Base-by-base conservation (phyloP, 2,797 vertebrate species). In the Eupleurogrammus muticus region DNA sequence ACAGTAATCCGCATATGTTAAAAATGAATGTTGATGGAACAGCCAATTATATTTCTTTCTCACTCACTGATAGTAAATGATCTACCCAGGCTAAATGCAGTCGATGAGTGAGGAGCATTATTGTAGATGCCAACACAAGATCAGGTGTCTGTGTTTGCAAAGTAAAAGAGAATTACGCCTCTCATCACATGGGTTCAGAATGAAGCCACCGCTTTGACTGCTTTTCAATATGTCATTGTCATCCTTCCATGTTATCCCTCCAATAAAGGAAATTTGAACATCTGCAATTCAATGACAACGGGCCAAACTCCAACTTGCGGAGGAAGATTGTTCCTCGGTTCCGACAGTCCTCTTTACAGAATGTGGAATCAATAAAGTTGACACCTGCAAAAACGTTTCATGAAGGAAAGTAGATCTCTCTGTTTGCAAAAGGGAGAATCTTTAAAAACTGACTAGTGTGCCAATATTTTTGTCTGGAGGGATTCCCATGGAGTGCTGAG, bases 401-500 rank as follows among this genome's bases (percentile, higher is more conserved):
- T 53, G 16, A 24, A 23, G 20, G 5, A 48, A 35, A 9, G 17
- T 7, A 7, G 59, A 11, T 42, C n/a, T 62, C 48, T 52, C 9
- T n/a, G 17, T 56, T 68, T 68, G 34, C 14, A 61, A 66, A 68
- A 59, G 60, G 62, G 55, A 47, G 10, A 80, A 11, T 50, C 67
- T 48, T 55, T 1, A 32, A 73, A 70, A 73, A 47, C 59, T 64
- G 5, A 36, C 34, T 42, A 61, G 42, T 55, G 71, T 64, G 57
- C 38, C n/a, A 63, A 78, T 90, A 83, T 83, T 49, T 32, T 51
- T 53, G 69, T 66, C 51, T 88, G 77, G 57, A 84, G 64, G 44
- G 44, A 58, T 86, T 86, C 79, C 77, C 72, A 51, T 23, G 40
- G 62, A 58, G 44, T 53, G 47, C 60, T 58, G 61, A 79, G 70